A percentile compares a stretch with the other conserved stretches of the same genome.
Evolutionary conservation across 1,140 invertebrate species (phyloP).

Genomic region (Bombus sylvicola): DNA sequence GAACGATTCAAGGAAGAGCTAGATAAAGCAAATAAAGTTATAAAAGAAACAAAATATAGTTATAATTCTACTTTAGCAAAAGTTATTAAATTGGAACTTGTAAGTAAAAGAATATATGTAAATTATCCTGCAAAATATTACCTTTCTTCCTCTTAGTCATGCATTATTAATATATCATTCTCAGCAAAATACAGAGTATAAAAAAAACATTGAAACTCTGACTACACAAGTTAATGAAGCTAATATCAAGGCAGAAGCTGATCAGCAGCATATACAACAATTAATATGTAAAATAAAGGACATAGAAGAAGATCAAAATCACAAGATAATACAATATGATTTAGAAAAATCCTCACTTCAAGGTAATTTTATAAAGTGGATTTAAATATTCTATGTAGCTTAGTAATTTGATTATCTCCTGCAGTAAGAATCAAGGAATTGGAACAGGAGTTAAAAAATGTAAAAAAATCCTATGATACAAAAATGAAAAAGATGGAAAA

Average conservation of each 20-base stretch:
- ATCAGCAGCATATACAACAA: conserved; percentile 68
- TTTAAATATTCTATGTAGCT: conserved; percentile 11
- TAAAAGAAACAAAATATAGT: conserved; percentile 47
- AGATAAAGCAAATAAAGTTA: conserved; percentile 34
- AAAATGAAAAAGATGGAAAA: conserved; percentile 42
- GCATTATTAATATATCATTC: background rate
- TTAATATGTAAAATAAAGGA: conserved; percentile 67
- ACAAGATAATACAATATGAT: conserved; percentile 50
- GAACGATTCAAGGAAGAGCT: conserved; percentile 62
- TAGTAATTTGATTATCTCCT: conserved; percentile 26
- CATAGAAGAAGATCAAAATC: conserved; percentile 48
- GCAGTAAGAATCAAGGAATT: conserved; percentile 60
- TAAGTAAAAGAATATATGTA: conserved; percentile 44
- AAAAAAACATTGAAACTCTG: conserved; percentile 48
- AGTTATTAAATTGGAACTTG: conserved; percentile 62
- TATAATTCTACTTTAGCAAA: conserved; percentile 61
- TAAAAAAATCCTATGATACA: conserved; percentile 18
- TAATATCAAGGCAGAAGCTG: conserved; percentile 59
- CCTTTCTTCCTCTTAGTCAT: background rate
- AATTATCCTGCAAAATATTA: background rate
- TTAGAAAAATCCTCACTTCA: conserved; percentile 61
- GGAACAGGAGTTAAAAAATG: conserved; percentile 57
- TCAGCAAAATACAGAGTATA: conserved; percentile 59
- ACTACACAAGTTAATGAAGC: conserved; percentile 40
- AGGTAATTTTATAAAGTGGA: conserved; percentile 38